Evolutionary conservation across 1,140 invertebrate genomes (phyloP), one percentile per base, ranked within the genome.

Genomic region (Oscheius sp.): DNA sequence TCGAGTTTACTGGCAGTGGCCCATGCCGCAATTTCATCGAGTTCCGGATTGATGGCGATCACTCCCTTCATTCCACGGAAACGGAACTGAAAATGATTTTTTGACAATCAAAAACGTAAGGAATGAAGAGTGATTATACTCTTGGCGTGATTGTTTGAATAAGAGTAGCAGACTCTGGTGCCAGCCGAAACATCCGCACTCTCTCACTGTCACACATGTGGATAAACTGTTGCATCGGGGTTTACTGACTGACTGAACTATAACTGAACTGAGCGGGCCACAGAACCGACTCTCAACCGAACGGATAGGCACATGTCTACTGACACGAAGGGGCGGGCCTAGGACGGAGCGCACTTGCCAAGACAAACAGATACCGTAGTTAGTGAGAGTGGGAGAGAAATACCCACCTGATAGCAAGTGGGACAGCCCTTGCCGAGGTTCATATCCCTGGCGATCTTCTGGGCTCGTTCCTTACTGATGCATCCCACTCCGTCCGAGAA

Each of bases 401-500:
- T 18, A 45, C 55, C 2, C 1, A 75, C 61, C 73, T 77, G 77
- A 18, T 65, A 75, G 23, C 66, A 78, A 10, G 46, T 68, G 2
- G 76, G 76, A 15, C 67, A 46, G 3, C 71, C 35, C 31, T 45
- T 63, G 10, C n/a, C 42, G n/a, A 78, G 29, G 1, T 62, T 28
- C 31, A 78, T 45, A n/a, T 59, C 31, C 23, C 29, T n/a, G 1
- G 64, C 18, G 0, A 78, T n/a, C 13, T 42, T 45, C 15, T 67
- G 4, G 0, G 74, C 77, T n/a, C 73, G 63, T 13, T 32, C 28
- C 1, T n/a, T 36, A 18, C 58, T 69, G 20, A 79, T 79, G 7
- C 52, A n/a, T 23, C 78, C 78, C n/a, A 76, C 68, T 34, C 78
- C 78, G 73, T 79, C 78, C 0, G 73, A 72, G 45, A 77, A 79